phyloP scores from a whole-genome alignment of 1,140 invertebrate species.

The Trachymyrmex cornetzi region DNA sequence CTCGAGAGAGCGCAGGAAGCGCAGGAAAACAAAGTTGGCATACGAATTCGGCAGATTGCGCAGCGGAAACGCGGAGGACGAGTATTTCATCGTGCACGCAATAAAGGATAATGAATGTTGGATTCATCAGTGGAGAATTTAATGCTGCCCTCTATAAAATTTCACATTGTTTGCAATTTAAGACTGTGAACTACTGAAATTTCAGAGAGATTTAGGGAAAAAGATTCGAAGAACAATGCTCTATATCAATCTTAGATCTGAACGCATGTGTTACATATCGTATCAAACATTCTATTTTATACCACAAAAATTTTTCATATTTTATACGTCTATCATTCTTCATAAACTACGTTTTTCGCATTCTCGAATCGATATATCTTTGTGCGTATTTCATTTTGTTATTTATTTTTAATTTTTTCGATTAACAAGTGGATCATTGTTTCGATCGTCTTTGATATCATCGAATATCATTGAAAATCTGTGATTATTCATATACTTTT shows the following conservation, averaged over 20 bases:
- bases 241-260: neutral
- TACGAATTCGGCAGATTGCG: constrained; percentile 52
- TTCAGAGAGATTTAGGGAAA: neutral
- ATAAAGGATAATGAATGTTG: constrained; percentile 12
- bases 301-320: neutral
- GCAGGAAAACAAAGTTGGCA: constrained; percentile 54
- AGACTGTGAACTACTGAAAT: neutral
- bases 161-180: neutral
- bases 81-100: constrained; percentile 7
- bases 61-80: neutral
- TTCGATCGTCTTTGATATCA: neutral
- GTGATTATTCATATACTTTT: neutral
- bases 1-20: constrained; percentile 43
- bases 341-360: neutral
- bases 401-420: neutral
- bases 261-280: neutral
- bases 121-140: neutral
- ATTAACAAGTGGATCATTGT: neutral
- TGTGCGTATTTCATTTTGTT: neutral
- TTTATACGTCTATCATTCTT: neutral
- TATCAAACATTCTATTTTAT: neutral
- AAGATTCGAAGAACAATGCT: neutral
- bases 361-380: neutral
- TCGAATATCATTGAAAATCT: neutral
- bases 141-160: neutral